A percentile compares a stretch with the other conserved stretches of the same genome.
phyloP scores from a whole-genome alignment of 2,113 vertebrate genomes.

The Cricetomys ansorgei region DNA sequence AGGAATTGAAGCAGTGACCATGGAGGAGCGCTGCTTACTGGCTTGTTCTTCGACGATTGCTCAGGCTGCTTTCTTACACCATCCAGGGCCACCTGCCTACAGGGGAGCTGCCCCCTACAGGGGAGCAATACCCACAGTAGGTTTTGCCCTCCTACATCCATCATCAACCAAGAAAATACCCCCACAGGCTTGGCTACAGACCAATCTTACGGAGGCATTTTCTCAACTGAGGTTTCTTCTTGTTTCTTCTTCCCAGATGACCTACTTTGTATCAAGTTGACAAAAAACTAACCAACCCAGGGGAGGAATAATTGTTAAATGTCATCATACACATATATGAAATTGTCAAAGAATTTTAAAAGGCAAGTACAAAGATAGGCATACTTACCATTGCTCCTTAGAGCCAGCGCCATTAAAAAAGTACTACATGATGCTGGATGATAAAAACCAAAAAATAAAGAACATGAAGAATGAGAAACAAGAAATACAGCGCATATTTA shows the following conservation, averaged over 20 bases:
- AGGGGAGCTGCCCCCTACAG: too few relatives aligned
- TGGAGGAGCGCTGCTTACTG: too few relatives aligned
- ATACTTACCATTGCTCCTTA: neutral
- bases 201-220: too few relatives aligned
- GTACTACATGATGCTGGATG: neutral
- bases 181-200: too few relatives aligned
- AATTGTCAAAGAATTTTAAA: neutral
- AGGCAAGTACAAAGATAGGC: neutral
- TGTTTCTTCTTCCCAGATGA: neutral
- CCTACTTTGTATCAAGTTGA: neutral
- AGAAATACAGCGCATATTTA: neutral
- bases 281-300: neutral
- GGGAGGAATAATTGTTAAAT: too few relatives aligned
- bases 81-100: too few relatives aligned
- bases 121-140: too few relatives aligned
- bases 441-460: neutral
- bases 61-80: too few relatives aligned
- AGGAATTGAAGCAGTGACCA: too few relatives aligned
- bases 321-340: neutral
- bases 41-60: too few relatives aligned
- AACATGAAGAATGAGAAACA: neutral
- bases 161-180: too few relatives aligned
- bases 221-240: neutral
- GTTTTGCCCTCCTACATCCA: too few relatives aligned
- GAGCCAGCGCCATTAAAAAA: neutral